Evolutionary conservation across 2,888 invertebrate species (phyloP).

Genomic region (Resseliella maxima): DNA sequence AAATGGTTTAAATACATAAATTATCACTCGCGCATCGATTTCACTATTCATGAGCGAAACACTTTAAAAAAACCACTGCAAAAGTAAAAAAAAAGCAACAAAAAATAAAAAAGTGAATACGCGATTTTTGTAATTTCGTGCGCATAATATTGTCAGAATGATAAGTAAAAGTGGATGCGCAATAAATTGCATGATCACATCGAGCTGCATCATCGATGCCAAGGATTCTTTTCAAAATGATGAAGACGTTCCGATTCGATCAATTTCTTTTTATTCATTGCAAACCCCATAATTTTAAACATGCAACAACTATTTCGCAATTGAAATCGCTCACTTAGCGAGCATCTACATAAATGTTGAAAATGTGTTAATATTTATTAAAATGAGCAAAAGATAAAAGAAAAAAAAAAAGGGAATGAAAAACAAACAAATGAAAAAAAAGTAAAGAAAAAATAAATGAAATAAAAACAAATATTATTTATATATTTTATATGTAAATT

Average conservation of each 20-base stretch:
- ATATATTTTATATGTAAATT: constrained; percentile 52
- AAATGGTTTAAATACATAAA: constrained; percentile 22
- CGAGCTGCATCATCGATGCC: neutral
- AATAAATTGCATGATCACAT: neutral
- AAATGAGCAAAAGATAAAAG: neutral
- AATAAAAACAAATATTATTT: neutral
- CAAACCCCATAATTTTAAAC: neutral
- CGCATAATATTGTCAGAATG: neutral
- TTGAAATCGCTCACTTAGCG: neutral
- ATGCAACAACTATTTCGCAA: constrained; percentile 13
- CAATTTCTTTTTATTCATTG: neutral
- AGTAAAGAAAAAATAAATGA: neutral
- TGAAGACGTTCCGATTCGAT: neutral
- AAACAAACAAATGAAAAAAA: neutral
- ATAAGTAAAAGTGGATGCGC: constrained; percentile 25
- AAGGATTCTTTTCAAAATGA: neutral
- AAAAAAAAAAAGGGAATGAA: neutral
- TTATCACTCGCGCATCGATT: constrained; percentile 21
- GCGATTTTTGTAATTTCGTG: neutral
- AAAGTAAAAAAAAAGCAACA: neutral
- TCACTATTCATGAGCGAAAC: constrained; percentile 20
- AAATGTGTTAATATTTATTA: constrained; percentile 24
- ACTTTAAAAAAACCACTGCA: too few relatives aligned
- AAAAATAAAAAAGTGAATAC: neutral
- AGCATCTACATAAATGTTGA: neutral